These are phyloP conservation scores for Erebia aethiops DNA, from an alignment of 2,888 invertebrate genomes.

Conservation along the genomic window DNA sequence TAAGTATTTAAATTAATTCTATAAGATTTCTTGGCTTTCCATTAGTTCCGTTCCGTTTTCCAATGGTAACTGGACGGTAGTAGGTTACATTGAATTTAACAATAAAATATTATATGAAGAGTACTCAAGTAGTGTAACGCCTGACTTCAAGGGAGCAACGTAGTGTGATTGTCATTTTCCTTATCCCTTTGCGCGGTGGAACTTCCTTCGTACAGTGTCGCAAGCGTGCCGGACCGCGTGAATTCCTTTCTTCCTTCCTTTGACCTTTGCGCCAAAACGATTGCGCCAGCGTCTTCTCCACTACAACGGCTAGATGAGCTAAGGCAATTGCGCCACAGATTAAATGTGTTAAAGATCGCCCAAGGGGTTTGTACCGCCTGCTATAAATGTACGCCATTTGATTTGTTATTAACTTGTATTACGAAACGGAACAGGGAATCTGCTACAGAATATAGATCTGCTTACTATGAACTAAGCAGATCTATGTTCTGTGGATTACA, in stretches of 20 bases:
- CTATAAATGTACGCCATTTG: slow-evolving; percentile 11
- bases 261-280: slow-evolving; percentile 81
- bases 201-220: slow-evolving; percentile 71
- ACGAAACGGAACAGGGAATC: no score
- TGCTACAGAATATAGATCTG: no score
- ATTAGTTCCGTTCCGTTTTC: no score
- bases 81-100: neutral
- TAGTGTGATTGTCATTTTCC: no score
- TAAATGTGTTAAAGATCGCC: slow-evolving; percentile 57
- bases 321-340: slow-evolving; percentile 74
- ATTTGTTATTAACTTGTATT: neutral
- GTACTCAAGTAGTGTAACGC: neutral
- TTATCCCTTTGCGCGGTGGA: slow-evolving; percentile 54
- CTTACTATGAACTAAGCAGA: no score
- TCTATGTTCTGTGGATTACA: no score
- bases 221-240: slow-evolving; percentile 77
- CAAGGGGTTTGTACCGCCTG: slow-evolving; percentile 38
- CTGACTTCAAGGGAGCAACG: no score
- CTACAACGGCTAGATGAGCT: slow-evolving; percentile 70
- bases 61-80: no score
- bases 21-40: no score
- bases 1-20: no score
- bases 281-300: slow-evolving; percentile 76
- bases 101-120: neutral
- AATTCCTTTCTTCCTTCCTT: slow-evolving; percentile 81